Base-by-base conservation (phyloP, 2,113 vertebrate species). In the Gavia stellata region DNA sequence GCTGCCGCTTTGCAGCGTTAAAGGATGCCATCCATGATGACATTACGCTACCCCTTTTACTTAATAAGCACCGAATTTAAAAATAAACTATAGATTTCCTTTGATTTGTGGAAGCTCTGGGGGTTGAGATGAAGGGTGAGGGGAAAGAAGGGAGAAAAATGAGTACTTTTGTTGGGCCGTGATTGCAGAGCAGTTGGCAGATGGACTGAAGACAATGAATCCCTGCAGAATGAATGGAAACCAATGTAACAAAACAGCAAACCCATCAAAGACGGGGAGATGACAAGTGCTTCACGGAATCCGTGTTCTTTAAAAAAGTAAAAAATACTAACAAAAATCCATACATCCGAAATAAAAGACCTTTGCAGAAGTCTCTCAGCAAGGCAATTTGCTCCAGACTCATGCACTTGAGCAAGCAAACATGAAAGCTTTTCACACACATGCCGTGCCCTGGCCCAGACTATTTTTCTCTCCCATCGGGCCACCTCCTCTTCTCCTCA, bases 321-420 rank as follows among this genome's bases (percentile, higher is more conserved):
- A 92, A 90, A 52, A 31, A 28, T 68, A 77, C 29, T 20, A 49
- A 67, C 20, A 45, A 40, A 63, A 71, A 34, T 34, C 68, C 49
- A 38, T 50, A 53, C 7, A 9, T 74, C 71, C 65, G 44, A 91
- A 88, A 74, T 11, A 56, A 24, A 68, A 91, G 96, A 81, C 66
- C 74, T 96, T 88, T 97, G 96, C 84, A 95, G 96, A 96, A 97
- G 91, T 94, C 86, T 98, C 96, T 97, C 72, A 91, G 98, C 93
- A 96, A 96, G 72, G 82, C 58, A 82, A 90, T 62, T 84, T 97
- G 96, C 63, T 88, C 66, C 92, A 96, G 50, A 92, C 94, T 96
- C 88, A n/a, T n/a, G 68, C 91, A 94, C 95, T 95, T 49, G 31
- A 88, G 86, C 68, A 82, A 81, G 36, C 20, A 85, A 63, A 89